These are phyloP conservation scores for Centropristis striata DNA, from an alignment of 2,113 vertebrate species.

Conservation along the genomic window DNA sequence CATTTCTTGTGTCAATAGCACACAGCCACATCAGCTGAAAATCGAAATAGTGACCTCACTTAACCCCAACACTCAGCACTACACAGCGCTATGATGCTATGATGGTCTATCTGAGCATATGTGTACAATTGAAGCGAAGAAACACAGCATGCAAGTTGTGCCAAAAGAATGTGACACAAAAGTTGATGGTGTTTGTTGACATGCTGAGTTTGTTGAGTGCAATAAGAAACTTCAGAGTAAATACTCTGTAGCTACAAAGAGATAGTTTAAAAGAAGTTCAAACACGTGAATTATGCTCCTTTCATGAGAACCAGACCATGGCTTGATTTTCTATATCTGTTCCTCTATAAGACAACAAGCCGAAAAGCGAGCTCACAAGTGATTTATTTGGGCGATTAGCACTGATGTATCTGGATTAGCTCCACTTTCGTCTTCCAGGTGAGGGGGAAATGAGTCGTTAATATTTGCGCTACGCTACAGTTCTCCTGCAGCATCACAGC, in stretches of 20 bases:
- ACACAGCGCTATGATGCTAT: slow-evolving; percentile 27
- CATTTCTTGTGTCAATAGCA: slow-evolving; percentile 24
- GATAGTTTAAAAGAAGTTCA: slow-evolving; percentile 33
- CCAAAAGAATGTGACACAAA: slow-evolving; percentile 46
- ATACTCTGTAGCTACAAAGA: slow-evolving; percentile 18
- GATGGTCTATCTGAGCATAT: slow-evolving; percentile 1
- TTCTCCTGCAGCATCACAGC: slow-evolving; percentile 65
- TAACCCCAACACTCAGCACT: slow-evolving; percentile 3
- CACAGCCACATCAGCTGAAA: slow-evolving; percentile 27
- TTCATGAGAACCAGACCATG: slow-evolving; percentile 40
- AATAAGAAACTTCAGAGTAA: neutral
- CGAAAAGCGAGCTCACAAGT: slow-evolving; percentile 46
- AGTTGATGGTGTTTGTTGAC: slow-evolving; percentile 34
- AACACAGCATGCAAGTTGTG: slow-evolving; percentile 21
- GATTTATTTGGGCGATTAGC: slow-evolving; percentile 77
- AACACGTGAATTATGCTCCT: slow-evolving; percentile 16
- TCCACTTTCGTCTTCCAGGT: slow-evolving; percentile 67
- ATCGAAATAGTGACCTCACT: slow-evolving; percentile 39
- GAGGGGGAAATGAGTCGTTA: slow-evolving; percentile 72
- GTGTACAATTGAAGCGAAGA: slow-evolving; percentile 5
- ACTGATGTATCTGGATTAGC: slow-evolving; percentile 73
- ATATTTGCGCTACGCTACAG: slow-evolving; percentile 67
- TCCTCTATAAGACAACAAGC: slow-evolving; percentile 66
- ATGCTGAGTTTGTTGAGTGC: slow-evolving; percentile 23
- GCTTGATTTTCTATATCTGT: slow-evolving; percentile 55